These are phyloP conservation scores for Balanococcus diminutus DNA, from an alignment of 2,888 invertebrate genomes.

Conservation along the genomic window DNA sequence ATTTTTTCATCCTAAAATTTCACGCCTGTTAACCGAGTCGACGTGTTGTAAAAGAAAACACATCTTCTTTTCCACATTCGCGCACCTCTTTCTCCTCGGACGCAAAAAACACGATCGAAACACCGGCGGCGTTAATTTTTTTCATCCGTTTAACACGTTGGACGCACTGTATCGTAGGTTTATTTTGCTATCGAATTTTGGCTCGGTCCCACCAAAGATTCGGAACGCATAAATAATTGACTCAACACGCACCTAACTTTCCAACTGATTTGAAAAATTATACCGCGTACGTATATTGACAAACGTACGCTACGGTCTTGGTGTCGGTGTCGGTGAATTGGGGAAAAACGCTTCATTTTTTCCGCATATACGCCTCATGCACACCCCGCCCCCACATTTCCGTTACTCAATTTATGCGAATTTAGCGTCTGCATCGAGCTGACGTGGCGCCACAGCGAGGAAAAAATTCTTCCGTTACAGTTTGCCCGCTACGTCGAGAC, in stretches of 20 bases:
- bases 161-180: constrained; percentile 31
- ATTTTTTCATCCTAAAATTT: neutral
- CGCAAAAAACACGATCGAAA: neutral
- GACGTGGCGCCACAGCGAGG: neutral
- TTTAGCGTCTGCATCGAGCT: neutral
- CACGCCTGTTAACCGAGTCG: neutral
- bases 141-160: constrained; percentile 19
- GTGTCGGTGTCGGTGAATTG: neutral
- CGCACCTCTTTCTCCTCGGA: neutral
- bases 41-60: neutral
- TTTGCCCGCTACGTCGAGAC: neutral
- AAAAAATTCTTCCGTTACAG: neutral
- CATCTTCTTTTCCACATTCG: neutral
- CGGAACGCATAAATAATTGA: constrained; percentile 45
- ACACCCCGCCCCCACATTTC: neutral
- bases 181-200: constrained; percentile 51
- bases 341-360: neutral
- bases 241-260: neutral
- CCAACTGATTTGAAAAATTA: neutral
- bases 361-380: neutral
- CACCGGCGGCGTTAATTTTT: neutral
- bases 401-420: neutral
- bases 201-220: constrained; percentile 42
- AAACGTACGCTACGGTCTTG: neutral
- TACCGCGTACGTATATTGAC: neutral